These are phyloP conservation scores for Parapristionchus giblindavisi DNA, from an alignment of 2,888 invertebrate species.

Conservation along the genomic window DNA sequence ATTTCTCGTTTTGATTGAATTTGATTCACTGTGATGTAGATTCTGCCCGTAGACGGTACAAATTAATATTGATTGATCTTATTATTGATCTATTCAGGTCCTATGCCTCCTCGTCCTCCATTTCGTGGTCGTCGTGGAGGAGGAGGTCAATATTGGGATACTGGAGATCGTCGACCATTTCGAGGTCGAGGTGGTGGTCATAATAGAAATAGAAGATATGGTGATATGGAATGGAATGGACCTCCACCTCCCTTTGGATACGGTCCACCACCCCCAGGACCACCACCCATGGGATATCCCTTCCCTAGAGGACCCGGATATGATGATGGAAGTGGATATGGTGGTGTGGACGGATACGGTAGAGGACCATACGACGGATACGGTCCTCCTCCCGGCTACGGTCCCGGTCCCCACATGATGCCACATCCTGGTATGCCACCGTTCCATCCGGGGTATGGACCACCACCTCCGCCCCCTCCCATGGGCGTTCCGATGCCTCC, in stretches of 20 bases:
- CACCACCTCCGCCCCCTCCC: background rate
- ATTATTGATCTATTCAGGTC: too few species aligned
- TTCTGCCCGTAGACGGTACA: too few species aligned
- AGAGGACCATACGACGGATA: background rate
- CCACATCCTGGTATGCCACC: background rate
- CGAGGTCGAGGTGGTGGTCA: too few species aligned
- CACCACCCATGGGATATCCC: background rate
- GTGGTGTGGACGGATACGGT: constrained; percentile 5
- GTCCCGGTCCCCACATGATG: too few species aligned
- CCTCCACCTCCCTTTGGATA: background rate
- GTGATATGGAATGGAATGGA: too few species aligned
- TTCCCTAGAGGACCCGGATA: background rate
- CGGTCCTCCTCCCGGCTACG: background rate
- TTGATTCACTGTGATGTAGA: too few species aligned
- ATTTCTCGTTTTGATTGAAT: too few species aligned
- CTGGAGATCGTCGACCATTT: too few species aligned
- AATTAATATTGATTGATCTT: too few species aligned
- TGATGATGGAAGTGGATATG: background rate
- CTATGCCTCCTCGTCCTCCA: too few species aligned
- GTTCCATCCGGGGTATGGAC: background rate
- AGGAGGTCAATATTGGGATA: background rate
- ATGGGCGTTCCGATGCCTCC: background rate
- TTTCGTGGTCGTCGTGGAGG: too few species aligned
- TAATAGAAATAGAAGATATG: too few species aligned
- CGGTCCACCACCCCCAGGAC: background rate